A percentile compares a stretch with the other conserved stretches of the same genome.
Conservation (phyloP, 2,888 invertebrate genomes). For the Drosophila borborema region DNA sequence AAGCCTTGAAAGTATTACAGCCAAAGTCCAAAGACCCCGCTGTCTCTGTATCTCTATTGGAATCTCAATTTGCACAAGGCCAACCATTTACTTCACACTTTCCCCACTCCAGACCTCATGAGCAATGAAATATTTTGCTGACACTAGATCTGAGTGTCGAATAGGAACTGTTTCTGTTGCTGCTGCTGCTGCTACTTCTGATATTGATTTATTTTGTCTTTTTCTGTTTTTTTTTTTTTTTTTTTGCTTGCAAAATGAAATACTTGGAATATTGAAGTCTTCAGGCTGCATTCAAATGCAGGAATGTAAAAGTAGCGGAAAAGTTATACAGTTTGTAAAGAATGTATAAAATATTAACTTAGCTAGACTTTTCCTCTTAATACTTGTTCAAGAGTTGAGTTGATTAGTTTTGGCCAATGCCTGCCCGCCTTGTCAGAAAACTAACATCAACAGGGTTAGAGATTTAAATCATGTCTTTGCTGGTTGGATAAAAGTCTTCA, state of each 20-base stretch:
- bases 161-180: background rate
- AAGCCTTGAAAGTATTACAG: constrained; percentile 40
- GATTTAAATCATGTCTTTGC: background rate
- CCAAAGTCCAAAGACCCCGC: constrained; percentile 45
- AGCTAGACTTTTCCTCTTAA: background rate
- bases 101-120: constrained; percentile 1
- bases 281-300: background rate
- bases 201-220: constrained; percentile 31
- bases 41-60: background rate
- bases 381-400: background rate
- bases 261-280: background rate
- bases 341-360: background rate
- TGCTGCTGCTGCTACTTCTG: background rate
- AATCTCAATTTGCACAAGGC: constrained; percentile 40
- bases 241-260: background rate
- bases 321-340: background rate
- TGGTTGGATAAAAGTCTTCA: background rate
- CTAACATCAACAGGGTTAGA: too few species aligned
- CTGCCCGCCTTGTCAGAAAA: background rate
- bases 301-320: background rate
- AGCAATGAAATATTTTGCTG: constrained; percentile 14
- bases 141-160: constrained; percentile 5
- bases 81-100: constrained; percentile 24
- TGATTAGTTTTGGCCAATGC: background rate
- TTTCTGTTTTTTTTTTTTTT: too few species aligned